phyloP scores from a whole-genome alignment of 2,888 invertebrate species.

The Portevinia maculata region DNA sequence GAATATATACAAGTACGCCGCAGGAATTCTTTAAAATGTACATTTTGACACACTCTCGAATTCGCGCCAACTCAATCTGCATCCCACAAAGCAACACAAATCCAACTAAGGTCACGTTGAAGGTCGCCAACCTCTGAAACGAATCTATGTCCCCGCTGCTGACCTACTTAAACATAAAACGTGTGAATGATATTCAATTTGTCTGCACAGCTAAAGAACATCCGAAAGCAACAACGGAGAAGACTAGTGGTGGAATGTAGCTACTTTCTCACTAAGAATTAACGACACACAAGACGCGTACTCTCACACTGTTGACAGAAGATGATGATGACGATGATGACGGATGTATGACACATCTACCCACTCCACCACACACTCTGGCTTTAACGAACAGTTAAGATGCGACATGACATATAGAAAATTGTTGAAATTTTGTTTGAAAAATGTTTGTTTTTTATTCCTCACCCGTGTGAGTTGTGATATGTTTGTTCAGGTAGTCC shows the following conservation, averaged over 20 bases:
- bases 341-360: slow-evolving; percentile 42
- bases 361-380: slow-evolving; percentile 17
- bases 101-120: slow-evolving; percentile 49
- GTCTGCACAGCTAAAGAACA: slow-evolving; percentile 3
- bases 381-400: slow-evolving; percentile 43
- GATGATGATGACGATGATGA: not conserved
- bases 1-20: too few species aligned
- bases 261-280: slow-evolving; percentile 9
- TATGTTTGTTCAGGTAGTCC: slow-evolving; percentile 83
- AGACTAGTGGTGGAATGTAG: not conserved
- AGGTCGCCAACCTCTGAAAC: slow-evolving; percentile 37
- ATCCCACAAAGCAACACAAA: not conserved
- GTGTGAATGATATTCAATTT: not conserved
- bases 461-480: slow-evolving; percentile 83
- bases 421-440: slow-evolving; percentile 60
- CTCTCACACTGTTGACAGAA: not conserved
- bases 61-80: not conserved
- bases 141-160: slow-evolving; percentile 10
- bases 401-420: slow-evolving; percentile 56
- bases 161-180: slow-evolving; percentile 28
- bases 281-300: slow-evolving; percentile 24
- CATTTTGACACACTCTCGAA: too few species aligned
- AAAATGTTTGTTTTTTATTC: slow-evolving; percentile 70
- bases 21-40: too few species aligned
- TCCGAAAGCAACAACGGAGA: not conserved